Evolutionary conservation across 92 coral and sea anemone genomes (phyloP).

Genomic region (Zoanthus solanderi): DNA sequence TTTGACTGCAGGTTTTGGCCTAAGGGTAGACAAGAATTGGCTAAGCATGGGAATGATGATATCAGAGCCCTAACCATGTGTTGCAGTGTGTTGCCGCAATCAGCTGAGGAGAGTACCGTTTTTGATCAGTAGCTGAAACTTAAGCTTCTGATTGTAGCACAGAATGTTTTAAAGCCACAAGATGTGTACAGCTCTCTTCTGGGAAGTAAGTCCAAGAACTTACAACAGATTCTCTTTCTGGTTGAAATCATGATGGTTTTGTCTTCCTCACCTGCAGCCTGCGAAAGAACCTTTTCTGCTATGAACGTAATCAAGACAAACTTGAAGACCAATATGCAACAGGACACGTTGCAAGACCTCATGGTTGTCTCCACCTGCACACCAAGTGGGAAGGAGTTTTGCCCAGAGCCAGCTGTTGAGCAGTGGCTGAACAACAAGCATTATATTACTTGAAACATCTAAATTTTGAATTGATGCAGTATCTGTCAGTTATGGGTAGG

Average conservation of each 20-base stretch:
- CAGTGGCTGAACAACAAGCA: conserved; percentile 18
- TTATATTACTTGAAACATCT: background rate
- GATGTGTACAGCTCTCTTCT: conserved; percentile 23
- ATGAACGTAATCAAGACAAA: conserved; percentile 8
- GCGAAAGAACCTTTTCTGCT: conserved; percentile 15
- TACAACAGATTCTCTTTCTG: background rate
- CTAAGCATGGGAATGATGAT: conserved; percentile 17
- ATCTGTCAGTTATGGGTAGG: background rate
- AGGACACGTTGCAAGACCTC: conserved; percentile 22
- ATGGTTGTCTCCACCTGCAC: conserved; percentile 29
- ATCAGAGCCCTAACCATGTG: background rate
- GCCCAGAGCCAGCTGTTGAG: background rate
- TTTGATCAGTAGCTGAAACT: conserved; percentile 4
- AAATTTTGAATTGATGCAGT: background rate
- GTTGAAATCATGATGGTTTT: conserved; percentile 26
- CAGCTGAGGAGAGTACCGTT: conserved; percentile 9
- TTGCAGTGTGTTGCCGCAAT: conserved; percentile 16
- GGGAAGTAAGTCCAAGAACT: conserved; percentile 6
- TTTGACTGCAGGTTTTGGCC: background rate
- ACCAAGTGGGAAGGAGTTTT: conserved; percentile 19
- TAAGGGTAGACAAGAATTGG: background rate
- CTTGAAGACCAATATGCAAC: conserved; percentile 12
- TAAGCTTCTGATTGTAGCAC: background rate
- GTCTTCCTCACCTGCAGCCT: conserved; percentile 11
- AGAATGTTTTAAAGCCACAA: background rate